Evolutionary conservation across 2,888 invertebrate species (phyloP), one percentile per base, ranked within the genome.

Genomic region (Phymatocera aterrima): DNA sequence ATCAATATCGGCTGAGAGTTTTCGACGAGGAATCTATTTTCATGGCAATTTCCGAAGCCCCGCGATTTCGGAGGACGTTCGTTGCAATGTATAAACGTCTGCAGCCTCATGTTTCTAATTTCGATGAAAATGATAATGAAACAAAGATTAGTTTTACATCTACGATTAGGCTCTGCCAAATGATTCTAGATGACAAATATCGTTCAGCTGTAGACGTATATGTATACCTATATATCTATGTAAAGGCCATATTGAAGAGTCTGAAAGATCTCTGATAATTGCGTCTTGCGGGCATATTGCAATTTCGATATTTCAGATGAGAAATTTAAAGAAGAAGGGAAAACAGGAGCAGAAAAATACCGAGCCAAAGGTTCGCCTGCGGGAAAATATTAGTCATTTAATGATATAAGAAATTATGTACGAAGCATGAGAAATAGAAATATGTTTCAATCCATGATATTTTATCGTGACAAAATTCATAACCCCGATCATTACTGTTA

Each of bases 231-330:
- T n/a, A n/a, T n/a, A n/a, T n/a, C n/a, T n/a, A n/a, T n/a, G n/a
- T n/a, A n/a, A 72, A 48, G 51, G 72, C 72, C 48, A 72, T 72
- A 72, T 34, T 31, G 15, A 51, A 72, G 51, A 72, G 51, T 68
- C 28, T 68, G 2, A 46, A 8, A 68, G 46, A 68, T 68, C 28
- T 68, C 46, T 43, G n/a, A n/a, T n/a, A n/a, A n/a, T n/a, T 28
- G 68, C 40, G 68, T 64, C 51, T 51, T 51, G n/a, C n/a, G 72
- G 72, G 72, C 72, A 72, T 72, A 72, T 72, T 72, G 72, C 72
- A 72, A 72, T 72, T 72, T 72, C 51, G 31, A 12, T 72, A 51
- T 34, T 51, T 46, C 3, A 64, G 1, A 68, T 4, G 15, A 68
- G 28, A 46, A 5, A 15, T 2, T 46, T 1, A 68, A n/a, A 24